Base-by-base conservation (phyloP, 2,888 invertebrate genomes). In the Leucophora obtusa region DNA sequence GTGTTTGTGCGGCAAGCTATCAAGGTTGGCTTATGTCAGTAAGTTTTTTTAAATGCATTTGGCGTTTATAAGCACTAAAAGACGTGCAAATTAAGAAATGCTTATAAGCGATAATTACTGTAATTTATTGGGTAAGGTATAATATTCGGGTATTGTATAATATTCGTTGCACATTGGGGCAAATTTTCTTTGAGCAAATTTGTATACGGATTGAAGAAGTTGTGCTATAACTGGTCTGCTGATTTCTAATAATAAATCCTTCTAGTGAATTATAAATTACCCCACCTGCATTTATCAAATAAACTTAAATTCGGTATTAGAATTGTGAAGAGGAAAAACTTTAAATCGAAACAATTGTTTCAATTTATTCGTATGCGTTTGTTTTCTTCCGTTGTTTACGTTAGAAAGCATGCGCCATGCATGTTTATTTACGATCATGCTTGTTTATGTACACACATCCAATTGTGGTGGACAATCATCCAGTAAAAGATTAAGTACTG, bases 321-420 rank as follows among this genome's bases (percentile, higher is more conserved):
- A 74, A 70, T 38, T 24, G 35, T 17, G 51, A 6, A 69, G 38
- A 21, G 33, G 3, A 33, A 63, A 11, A 47, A 18, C 28, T 54
- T 62, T 24, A 65, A 59, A 28, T 28, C 35, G 68, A 35, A 51
- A 69, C 69, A 79, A 79, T 79, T 73, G 62, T 53, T 58, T 63
- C 7, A 62, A 62, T 58, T 17, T 43, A 53, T 79, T 63, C 28
- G 11, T 17, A 58, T 53, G 69, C 56, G 58, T 69, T 66, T 56
- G 21, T 28, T 47, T n/a, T 47, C 15, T 60, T 14, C 15, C 28
- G 10, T 53, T 51, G 38, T 18, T 21, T n/a, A 47, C 15, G 24
- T 66, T 79, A 74, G 79, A 79, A 74, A 74, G 79, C 70, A 74
- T 74, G 79, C 74, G 79, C 74, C 70, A 56, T 43, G 60, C 75